Evolutionary conservation across 2,797 vertebrate species (phyloP).

Genomic region (Girardinus metallicus): DNA sequence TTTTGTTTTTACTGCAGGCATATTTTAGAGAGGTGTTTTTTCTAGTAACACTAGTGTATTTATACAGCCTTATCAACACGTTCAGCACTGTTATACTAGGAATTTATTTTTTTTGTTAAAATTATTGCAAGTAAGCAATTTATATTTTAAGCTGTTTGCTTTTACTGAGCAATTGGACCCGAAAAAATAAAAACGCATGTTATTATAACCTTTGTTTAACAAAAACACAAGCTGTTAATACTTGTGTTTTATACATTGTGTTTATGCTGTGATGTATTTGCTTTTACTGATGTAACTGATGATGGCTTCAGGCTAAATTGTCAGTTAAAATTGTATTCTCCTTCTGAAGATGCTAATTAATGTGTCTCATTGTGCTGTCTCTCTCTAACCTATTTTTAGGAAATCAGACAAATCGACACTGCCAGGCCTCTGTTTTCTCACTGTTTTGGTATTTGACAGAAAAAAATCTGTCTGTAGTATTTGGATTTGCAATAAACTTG

Average conservation of each 20-base stretch:
- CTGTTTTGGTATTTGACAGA: neutral
- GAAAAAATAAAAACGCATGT: too few species aligned
- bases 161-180: neutral
- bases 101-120: neutral
- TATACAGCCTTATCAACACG: neutral
- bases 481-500: neutral
- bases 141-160: neutral
- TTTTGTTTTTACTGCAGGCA: neutral
- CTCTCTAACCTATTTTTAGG: neutral
- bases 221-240: too few species aligned
- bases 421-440: neutral
- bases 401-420: neutral
- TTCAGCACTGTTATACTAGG: neutral
- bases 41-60: neutral
- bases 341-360: neutral
- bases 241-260: neutral
- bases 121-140: neutral
- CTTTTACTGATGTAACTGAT: neutral
- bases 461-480: neutral
- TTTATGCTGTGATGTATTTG: neutral
- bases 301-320: neutral
- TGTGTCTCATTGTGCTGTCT: neutral
- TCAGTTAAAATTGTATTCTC: neutral
- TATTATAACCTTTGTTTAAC: neutral
- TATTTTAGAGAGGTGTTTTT: neutral